Percentiles rank a stretch among this genome's conserved stretches.
phyloP scores from a whole-genome alignment of 2,797 vertebrate species.

The Crypturellus tataupa region DNA sequence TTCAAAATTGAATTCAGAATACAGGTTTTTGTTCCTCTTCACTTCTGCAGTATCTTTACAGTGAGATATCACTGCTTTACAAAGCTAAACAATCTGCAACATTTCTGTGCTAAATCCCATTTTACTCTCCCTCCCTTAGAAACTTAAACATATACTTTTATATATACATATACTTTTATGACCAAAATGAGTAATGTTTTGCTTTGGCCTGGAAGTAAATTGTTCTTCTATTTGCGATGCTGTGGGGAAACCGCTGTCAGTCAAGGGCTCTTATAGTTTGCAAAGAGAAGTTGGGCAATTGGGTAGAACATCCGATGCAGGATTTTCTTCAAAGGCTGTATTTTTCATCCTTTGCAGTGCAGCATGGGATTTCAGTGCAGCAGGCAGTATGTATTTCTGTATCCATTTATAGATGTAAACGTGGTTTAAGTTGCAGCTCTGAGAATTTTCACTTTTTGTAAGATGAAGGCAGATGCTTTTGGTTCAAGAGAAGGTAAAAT shows the following conservation, averaged over 20 bases:
- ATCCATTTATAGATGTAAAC: background rate
- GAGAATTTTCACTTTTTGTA: background rate
- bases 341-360: background rate
- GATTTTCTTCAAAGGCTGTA: background rate
- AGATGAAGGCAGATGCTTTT: background rate
- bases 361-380: background rate
- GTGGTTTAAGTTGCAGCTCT: background rate
- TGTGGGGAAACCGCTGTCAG: background rate
- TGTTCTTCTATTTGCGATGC: background rate
- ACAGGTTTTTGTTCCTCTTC: background rate
- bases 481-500: background rate
- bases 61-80: background rate
- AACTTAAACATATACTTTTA: background rate
- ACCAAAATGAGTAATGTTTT: background rate
- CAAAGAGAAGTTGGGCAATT: background rate
- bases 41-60: background rate
- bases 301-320: background rate
- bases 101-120: background rate
- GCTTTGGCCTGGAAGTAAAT: background rate
- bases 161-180: background rate
- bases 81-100: rapidly evolving
- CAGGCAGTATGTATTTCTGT: background rate
- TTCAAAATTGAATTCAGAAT: background rate
- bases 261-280: background rate
- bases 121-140: background rate